Base-by-base conservation (phyloP, 2,888 invertebrate species). In the Lepidocyrtinus sp. region DNA sequence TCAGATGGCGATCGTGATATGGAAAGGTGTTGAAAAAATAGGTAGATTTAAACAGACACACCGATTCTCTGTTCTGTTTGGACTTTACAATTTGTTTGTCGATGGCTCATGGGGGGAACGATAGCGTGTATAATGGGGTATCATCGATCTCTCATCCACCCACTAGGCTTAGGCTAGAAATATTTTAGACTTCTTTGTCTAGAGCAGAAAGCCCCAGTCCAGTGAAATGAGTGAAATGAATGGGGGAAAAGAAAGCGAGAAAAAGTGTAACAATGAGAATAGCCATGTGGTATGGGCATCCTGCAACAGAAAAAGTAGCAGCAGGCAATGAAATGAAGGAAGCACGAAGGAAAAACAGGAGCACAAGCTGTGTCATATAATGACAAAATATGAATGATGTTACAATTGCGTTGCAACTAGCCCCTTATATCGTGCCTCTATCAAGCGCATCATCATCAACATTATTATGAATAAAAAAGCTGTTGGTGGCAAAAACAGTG, bases 221-320 rank as follows among this genome's bases (percentile, higher is more conserved):
- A n/a, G 22, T 26, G 27, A 73, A 50, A 64, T n/a, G 19, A 15
- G 55, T 21, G 71, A 21, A 61, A 55, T 55, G 62, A 36, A 12
- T 36, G 72, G 65, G 77, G 7, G 69, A 7, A 25, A 61, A 45
- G 26, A 17, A 24, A 24, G 15, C 2, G 59, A n/a, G 3, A 55
- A 45, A n/a, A 77, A 65, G 3, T 79, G 79, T 74, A 79, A 75
- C 74, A 80, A 75, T 79, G 69, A 78, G 78, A 73, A 64, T 71
- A 36, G 5, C 36, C 21, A 71, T 22, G 71, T 22, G 7, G 61
- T n/a, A 59, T 45, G 45, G n/a, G n/a, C n/a, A n/a, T n/a, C n/a
- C n/a, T 25, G 27, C 65, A 74, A 46, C n/a, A n/a, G n/a, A n/a
- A 5, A 36, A 59, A 9, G 59, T 22, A 59, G 3, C 21, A 59